Conservation (phyloP, 2,797 vertebrate genomes). For the Eulemur mongoz region DNA sequence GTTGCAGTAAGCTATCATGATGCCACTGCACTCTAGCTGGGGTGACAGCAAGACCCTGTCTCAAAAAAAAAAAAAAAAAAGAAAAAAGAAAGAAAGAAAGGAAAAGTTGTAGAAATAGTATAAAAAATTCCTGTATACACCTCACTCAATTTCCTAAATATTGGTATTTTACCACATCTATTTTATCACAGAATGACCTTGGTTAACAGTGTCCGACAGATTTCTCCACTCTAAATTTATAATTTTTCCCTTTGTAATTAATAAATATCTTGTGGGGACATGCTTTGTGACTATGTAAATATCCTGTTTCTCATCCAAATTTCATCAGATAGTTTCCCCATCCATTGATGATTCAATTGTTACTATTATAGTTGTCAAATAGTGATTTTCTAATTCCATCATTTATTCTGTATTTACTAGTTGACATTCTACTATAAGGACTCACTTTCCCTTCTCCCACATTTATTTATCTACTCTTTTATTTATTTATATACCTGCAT, state of each 20-base stretch:
- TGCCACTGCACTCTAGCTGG: neutral
- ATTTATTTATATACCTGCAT: neutral
- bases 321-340: neutral
- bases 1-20: neutral
- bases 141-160: constrained; percentile 30
- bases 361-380: neutral
- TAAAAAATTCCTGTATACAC: neutral
- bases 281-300: neutral
- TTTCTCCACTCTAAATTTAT: neutral
- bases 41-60: neutral
- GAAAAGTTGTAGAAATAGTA: neutral
- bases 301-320: neutral
- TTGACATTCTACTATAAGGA: neutral
- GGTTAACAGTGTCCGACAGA: neutral
- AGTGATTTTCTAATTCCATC: constrained; percentile 23
- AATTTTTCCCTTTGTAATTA: constrained; percentile 38
- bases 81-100: no score
- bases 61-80: no score
- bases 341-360: neutral
- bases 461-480: neutral
- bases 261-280: neutral
- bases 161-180: constrained; percentile 9
- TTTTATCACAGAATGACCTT: neutral
- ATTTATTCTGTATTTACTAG: neutral
- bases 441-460: neutral